Conservation (phyloP, 2,113 vertebrate species). For the Cryptomyrus ogoouensis region DNA sequence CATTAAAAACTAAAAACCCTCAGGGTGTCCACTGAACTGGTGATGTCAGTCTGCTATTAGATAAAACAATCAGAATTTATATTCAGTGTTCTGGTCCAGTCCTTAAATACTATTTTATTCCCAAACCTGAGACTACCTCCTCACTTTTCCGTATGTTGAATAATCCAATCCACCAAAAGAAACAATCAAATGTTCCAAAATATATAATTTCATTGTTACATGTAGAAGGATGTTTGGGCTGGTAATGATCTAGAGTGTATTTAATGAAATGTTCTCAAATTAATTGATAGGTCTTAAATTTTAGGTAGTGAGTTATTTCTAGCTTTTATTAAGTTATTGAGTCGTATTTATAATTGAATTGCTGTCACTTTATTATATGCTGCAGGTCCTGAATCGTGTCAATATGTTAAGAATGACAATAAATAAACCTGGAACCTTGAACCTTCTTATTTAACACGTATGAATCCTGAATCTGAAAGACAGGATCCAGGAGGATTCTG, state of each 20-base stretch:
- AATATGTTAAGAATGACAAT: no score
- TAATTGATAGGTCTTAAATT: no score
- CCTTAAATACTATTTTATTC: neutral
- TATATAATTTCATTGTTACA: neutral
- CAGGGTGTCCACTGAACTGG: neutral
- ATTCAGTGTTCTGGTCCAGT: neutral
- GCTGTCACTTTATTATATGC: no score
- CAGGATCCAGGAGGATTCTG: neutral
- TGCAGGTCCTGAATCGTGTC: no score
- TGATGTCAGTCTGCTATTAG: neutral
- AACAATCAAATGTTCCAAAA: neutral
- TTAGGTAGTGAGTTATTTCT: no score
- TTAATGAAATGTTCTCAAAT: no score
- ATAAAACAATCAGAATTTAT: neutral
- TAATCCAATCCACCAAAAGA: neutral
- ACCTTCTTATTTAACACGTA: neutral
- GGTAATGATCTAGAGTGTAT: neutral
- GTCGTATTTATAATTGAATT: no score
- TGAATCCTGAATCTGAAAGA: neutral
- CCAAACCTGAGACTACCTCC: neutral
- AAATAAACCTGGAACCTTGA: no score
- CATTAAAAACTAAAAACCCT: neutral
- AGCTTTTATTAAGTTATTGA: no score
- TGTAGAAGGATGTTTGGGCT: neutral
- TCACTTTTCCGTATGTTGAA: neutral